These are phyloP conservation scores for Ctenodactylus gundi DNA, from an alignment of 2,113 vertebrate genomes.

Conservation along the genomic window DNA sequence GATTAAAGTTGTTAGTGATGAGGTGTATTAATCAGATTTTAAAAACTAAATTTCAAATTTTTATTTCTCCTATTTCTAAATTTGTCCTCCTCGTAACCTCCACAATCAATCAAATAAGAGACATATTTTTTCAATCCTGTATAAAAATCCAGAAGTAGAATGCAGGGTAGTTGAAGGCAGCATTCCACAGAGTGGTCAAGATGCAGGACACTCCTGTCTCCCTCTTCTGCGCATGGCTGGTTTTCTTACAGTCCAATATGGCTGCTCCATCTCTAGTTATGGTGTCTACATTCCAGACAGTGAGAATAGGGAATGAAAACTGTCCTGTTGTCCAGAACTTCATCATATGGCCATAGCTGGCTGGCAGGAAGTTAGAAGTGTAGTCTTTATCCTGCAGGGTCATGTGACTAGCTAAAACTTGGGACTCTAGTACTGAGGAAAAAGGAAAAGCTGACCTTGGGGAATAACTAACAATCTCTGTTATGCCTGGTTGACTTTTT, in stretches of 20 bases:
- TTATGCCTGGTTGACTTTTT: neutral
- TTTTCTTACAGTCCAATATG: neutral
- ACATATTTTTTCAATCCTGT: no score
- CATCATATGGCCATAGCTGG: neutral
- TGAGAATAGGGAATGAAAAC: neutral
- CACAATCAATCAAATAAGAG: no score
- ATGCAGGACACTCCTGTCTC: neutral
- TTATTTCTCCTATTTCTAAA: neutral
- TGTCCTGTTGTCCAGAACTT: neutral
- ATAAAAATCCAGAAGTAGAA: neutral
- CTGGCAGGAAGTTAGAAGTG: neutral
- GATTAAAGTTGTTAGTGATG: neutral
- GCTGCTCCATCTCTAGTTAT: neutral
- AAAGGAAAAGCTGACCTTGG: neutral
- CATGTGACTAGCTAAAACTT: neutral
- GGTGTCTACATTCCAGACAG: neutral
- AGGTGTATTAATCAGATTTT: no score
- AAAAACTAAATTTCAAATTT: neutral
- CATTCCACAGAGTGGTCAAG: neutral
- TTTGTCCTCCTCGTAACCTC: neutral
- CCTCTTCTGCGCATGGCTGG: no score
- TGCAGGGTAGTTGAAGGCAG: neutral
- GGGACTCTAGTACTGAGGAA: neutral
- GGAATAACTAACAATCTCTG: neutral
- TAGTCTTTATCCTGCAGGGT: neutral